Conservation (phyloP, 2,113 vertebrate genomes). For the Sturnus vulgaris region DNA sequence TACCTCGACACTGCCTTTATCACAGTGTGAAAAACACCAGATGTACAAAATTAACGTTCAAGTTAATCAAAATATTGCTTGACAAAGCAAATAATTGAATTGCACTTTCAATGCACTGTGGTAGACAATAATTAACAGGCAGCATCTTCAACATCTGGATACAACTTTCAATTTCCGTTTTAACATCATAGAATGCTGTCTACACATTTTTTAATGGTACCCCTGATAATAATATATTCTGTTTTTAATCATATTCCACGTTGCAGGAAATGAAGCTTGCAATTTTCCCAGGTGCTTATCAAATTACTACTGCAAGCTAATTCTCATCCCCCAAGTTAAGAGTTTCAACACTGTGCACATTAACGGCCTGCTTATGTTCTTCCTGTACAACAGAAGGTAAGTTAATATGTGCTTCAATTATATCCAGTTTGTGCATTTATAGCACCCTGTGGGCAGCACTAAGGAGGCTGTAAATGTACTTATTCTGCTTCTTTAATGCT, state of each 20-base stretch:
- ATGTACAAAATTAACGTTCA: conserved; percentile 74
- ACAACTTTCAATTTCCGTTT: conserved; percentile 94
- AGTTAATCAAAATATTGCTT: conserved; percentile 82
- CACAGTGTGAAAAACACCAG: conserved; percentile 68
- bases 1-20: conserved; percentile 29
- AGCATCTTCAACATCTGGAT: conserved; percentile 83
- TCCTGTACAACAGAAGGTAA: conserved; percentile 89
- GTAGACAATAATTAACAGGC: conserved; percentile 91
- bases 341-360: conserved; percentile 85
- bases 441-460: conserved; percentile 76
- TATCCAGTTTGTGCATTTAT: conserved; percentile 89
- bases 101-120: conserved; percentile 81
- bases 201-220: conserved; percentile 98
- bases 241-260: conserved; percentile 96
- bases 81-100: conserved; percentile 84
- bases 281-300: conserved; percentile 91
- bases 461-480: conserved; percentile 74
- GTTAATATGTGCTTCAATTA: conserved; percentile 91
- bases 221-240: conserved; percentile 95
- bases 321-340: conserved; percentile 86
- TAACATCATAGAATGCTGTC: conserved; percentile 89
- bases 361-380: conserved; percentile 83
- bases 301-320: conserved; percentile 95
- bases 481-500: conserved; percentile 71
- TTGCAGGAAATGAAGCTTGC: conserved; percentile 84